Conservation (phyloP, 2,797 vertebrate genomes). For the Falco biarmicus region DNA sequence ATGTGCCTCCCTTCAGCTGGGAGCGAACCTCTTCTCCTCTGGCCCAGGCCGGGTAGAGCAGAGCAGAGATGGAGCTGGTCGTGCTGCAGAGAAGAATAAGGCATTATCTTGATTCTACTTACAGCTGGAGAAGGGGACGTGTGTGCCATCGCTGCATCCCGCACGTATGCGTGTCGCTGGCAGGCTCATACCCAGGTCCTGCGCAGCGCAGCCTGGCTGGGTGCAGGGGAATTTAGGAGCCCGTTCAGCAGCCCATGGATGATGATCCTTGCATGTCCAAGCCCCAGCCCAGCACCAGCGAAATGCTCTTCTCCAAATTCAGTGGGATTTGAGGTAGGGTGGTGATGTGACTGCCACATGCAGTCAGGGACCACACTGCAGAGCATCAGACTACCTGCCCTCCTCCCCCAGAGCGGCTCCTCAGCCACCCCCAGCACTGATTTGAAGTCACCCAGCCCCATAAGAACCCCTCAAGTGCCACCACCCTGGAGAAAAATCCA, state of each 20-base stretch:
- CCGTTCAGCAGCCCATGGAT: not conserved
- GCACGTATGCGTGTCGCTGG: fast-evolving
- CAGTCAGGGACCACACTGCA: fast-evolving
- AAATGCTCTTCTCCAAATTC: not conserved
- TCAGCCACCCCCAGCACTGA: not conserved
- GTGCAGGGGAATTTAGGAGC: not conserved
- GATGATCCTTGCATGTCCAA: not conserved
- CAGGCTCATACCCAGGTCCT: not conserved
- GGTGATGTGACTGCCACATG: fast-evolving
- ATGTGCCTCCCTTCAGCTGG: not conserved
- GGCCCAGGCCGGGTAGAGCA: not conserved
- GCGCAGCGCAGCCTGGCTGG: not conserved
- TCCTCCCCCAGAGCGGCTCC: not conserved
- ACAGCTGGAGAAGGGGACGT: not conserved
- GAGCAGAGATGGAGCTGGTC: not conserved
- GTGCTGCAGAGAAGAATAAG: not conserved
- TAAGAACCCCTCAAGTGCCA: not conserved
- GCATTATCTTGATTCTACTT: not conserved
- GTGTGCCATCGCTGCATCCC: fast-evolving
- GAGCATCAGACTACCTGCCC: not conserved
- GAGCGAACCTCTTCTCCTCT: not conserved
- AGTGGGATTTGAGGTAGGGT: not conserved
- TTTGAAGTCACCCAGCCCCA: not conserved
- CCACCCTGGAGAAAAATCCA: not conserved
- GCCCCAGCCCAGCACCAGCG: not conserved